Percentiles rank a stretch among this genome's conserved stretches.
These are phyloP conservation scores for Standfussiana lucernea DNA, from an alignment of 2,888 invertebrate genomes.

Conservation along the genomic window DNA sequence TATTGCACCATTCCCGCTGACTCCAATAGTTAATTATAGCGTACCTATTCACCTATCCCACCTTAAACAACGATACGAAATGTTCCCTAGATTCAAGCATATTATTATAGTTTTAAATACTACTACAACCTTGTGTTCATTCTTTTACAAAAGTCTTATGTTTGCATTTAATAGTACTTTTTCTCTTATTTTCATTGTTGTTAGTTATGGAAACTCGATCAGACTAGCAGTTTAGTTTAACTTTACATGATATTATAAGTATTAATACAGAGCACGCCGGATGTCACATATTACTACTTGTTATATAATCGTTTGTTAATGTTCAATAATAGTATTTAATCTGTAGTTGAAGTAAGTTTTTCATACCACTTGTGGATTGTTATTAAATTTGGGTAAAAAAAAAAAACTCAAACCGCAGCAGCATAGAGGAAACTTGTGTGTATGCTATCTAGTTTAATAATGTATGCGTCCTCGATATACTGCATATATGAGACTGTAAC, in stretches of 20 bases:
- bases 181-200: constrained; percentile 72
- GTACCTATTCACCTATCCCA: constrained; percentile 81
- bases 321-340: constrained; percentile 62
- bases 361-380: constrained; percentile 53
- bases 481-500: constrained; percentile 77
- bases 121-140: constrained; percentile 81
- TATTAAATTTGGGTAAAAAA: constrained; percentile 47
- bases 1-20: constrained; percentile 79
- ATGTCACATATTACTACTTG: constrained; percentile 75
- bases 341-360: constrained; percentile 57
- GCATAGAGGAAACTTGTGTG: constrained; percentile 73
- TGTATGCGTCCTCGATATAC: constrained; percentile 70
- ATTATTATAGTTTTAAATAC: constrained; percentile 68
- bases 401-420: constrained; percentile 72
- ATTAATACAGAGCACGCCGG: constrained; percentile 75
- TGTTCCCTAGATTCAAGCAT: constrained; percentile 76
- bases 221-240: constrained; percentile 71
- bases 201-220: constrained; percentile 73
- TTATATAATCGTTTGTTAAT: constrained; percentile 63
- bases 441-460: constrained; percentile 68
- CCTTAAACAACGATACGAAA: constrained; percentile 78
- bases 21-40: constrained; percentile 74
- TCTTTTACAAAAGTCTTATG: constrained; percentile 69
- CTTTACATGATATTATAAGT: constrained; percentile 78
- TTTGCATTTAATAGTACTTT: constrained; percentile 79